A percentile compares a stretch with the other conserved stretches of the same genome.
These are phyloP conservation scores for Panopea generosa DNA, from an alignment of 2,888 invertebrate genomes.

Conservation along the genomic window DNA sequence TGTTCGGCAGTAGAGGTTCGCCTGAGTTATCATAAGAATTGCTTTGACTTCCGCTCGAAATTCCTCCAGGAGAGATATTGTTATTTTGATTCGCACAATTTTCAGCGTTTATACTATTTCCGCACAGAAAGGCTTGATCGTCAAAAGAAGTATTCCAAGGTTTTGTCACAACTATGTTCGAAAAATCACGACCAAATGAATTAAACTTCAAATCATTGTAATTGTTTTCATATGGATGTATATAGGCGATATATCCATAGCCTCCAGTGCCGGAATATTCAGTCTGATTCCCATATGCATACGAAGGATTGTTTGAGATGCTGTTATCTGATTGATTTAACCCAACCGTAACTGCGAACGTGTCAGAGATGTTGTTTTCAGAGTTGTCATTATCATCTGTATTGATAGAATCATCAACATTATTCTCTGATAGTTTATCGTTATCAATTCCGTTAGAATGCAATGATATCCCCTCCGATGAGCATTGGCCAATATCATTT, in stretches of 20 bases:
- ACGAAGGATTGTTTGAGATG: conserved; percentile 90
- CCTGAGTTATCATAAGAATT: conserved; percentile 30
- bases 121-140: not conserved
- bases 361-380: conserved; percentile 10
- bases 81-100: not conserved
- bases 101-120: not conserved
- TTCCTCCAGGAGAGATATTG: conserved; percentile 24
- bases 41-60: conserved; percentile 20
- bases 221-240: conserved; percentile 11
- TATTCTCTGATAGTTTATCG: not conserved
- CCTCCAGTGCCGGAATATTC: conserved; percentile 85
- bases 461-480: not conserved
- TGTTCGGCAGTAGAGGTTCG: conserved; percentile 17
- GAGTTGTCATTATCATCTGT: not conserved
- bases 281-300: conserved; percentile 92
- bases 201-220: not conserved
- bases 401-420: not conserved
- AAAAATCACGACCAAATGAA: too few relatives aligned
- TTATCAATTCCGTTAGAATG: not conserved
- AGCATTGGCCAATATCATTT: not conserved
- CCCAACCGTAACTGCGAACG: conserved; percentile 85
- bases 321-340: conserved; percentile 93
- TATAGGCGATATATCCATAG: conserved; percentile 44
- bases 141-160: not conserved
- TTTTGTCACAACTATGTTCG: not conserved